Evolutionary conservation across 2,113 vertebrate species (phyloP).

Genomic region (Gopherus flavomarginatus): DNA sequence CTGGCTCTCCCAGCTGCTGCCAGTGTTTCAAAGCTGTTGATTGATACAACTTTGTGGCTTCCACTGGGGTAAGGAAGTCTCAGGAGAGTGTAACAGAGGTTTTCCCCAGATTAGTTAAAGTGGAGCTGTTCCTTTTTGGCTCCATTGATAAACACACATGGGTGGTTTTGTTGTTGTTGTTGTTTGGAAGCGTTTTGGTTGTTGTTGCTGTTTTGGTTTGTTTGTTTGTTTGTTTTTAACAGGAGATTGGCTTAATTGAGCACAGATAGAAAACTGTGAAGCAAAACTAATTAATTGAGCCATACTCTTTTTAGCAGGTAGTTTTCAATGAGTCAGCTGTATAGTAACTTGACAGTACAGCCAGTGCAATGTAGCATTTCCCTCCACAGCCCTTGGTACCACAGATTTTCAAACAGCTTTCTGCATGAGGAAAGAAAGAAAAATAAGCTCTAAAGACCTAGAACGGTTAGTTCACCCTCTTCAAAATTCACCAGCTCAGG

Average conservation of each 20-base stretch:
- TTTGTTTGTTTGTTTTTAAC: not conserved
- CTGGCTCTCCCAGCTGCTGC: slow-evolving; percentile 27
- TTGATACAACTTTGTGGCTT: not conserved
- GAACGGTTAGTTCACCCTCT: not conserved
- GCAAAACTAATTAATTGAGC: not conserved
- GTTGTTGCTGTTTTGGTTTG: not conserved
- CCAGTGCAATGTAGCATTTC: not conserved
- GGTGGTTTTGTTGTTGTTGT: not conserved
- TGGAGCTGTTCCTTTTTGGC: not conserved
- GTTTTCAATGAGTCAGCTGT: not conserved
- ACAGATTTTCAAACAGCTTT: rapidly evolving
- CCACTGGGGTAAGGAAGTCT: not conserved
- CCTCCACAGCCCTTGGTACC: not conserved
- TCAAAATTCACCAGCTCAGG: not conserved
- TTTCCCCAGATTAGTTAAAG: not conserved
- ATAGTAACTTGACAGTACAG: not conserved
- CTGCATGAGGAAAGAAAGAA: not conserved
- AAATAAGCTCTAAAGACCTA: not conserved
- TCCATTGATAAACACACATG: slow-evolving; percentile 1
- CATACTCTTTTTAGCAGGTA: not conserved
- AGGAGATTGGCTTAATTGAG: not conserved
- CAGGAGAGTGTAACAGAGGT: not conserved
- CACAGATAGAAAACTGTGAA: not conserved
- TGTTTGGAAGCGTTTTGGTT: too few relatives aligned
- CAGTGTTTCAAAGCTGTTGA: slow-evolving; percentile 32